phyloP scores from a whole-genome alignment of 2,797 vertebrate genomes.

The Molossus molossus region DNA sequence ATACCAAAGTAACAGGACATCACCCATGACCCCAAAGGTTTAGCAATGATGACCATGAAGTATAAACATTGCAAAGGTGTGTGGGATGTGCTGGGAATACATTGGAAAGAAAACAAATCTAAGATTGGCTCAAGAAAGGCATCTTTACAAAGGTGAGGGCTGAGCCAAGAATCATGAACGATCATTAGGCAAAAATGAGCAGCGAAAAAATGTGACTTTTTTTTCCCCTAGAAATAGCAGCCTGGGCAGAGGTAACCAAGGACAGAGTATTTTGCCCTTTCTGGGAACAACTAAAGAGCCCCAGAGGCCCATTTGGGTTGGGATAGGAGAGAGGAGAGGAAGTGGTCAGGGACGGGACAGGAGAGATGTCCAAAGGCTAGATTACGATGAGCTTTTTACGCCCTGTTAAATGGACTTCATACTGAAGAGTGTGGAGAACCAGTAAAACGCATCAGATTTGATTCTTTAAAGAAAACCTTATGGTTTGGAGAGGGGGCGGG shows the following conservation, averaged over 20 bases:
- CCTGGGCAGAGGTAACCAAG: neutral
- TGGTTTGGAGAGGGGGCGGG: neutral
- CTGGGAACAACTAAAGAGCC: neutral
- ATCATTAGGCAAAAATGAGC: neutral
- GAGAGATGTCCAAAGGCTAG: neutral
- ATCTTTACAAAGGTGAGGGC: neutral
- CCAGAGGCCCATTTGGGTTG: neutral
- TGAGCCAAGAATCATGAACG: neutral
- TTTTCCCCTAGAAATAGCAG: neutral
- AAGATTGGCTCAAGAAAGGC: constrained; percentile 3
- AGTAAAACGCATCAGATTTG: constrained; percentile 25
- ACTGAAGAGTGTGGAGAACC: neutral
- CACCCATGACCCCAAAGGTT: neutral
- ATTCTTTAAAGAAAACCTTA: neutral
- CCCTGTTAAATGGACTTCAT: neutral
- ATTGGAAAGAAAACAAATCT: constrained; percentile 11
- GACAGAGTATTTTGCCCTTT: neutral
- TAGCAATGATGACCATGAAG: neutral
- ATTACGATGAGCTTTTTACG: neutral
- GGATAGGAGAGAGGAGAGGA: neutral
- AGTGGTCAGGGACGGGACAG: neutral
- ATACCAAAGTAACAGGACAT: neutral
- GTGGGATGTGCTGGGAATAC: neutral
- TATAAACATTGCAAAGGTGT: neutral
- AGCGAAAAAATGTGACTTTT: neutral